Percentiles rank a stretch among this genome's conserved stretches.
Conservation (phyloP, 2,797 vertebrate species). For the Malurus leucopterus region DNA sequence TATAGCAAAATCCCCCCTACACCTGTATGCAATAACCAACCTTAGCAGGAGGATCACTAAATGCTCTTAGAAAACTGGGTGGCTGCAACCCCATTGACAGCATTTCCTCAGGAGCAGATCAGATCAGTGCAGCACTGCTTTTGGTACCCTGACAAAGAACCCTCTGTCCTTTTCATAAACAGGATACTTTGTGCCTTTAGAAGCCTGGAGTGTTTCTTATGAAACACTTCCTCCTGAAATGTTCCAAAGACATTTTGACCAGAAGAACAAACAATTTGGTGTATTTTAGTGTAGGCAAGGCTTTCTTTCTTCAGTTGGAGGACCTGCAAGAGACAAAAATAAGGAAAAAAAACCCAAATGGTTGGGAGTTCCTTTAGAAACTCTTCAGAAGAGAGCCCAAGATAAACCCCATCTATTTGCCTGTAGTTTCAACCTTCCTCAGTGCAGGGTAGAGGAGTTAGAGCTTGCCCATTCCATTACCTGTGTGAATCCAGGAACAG, state of each 20-base stretch:
- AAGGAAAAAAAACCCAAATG: fast-evolving
- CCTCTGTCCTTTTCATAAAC: background rate
- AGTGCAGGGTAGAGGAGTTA: background rate
- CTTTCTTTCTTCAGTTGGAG: background rate
- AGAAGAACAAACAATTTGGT: background rate
- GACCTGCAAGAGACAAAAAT: background rate
- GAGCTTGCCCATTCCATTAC: background rate
- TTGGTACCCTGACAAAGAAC: background rate
- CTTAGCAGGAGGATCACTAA: background rate
- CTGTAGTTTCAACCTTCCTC: background rate
- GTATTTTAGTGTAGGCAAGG: background rate
- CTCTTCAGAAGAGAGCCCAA: background rate
- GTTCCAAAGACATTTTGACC: constrained; percentile 25
- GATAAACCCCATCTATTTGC: background rate
- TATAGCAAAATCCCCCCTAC: background rate
- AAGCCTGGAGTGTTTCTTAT: background rate
- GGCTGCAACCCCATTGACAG: background rate
- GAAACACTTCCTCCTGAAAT: background rate
- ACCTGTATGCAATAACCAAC: background rate
- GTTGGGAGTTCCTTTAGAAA: background rate
- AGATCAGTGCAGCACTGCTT: background rate
- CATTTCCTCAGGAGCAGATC: background rate
- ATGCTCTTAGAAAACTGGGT: background rate
- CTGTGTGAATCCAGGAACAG: background rate
- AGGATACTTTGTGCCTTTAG: background rate